Base-by-base conservation (phyloP, 2,797 vertebrate species). In the Onychomys arenicola region DNA sequence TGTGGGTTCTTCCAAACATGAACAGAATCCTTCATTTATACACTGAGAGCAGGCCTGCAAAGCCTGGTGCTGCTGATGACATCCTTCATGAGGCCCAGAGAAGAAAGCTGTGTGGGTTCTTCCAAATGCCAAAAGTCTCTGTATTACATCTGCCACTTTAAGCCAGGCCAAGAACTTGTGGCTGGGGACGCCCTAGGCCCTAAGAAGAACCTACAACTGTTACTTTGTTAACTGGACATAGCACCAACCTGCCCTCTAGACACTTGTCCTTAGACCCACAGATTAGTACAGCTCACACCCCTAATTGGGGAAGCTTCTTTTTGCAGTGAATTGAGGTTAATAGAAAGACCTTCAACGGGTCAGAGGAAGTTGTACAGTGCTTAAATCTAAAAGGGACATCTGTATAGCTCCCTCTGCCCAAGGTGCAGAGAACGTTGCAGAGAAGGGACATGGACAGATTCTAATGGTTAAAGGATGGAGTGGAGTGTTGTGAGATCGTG, bases 31-130 rank as follows among this genome's bases (percentile, higher is more conserved):
- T 52, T 52, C 49, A 52, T 52, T 52, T 52, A 52, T 52, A 52
- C 49, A 52, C 12, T 52, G 75, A 93, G 85, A 90, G 55, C 46
- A 96, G 82, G 76, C 55, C 27, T 14, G 89, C 57, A 84, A 97
- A 95, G 90, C 37, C 59, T 40, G 4, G n/a, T 23, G 46, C 16
- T 93, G 52, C 25, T 71, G 82, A 59, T 73, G 8, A 59, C 2
- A 10, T 37, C 69, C 65, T 76, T 78, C 65, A 87, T 73, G n/a
- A 85, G 25, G 17, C 76, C 57, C 65, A 27, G 2, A 76, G 67
- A 77, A 65, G 82, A 89, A 57, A 87, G 77, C 13, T 63, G 27
- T n/a, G 32, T 21, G 13, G 43, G n/a, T 82, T 90, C 93, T 76
- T 75, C 86, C 40, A 71, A 94, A 17, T 61, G 85, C n/a, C 37